Base-by-base conservation (phyloP, 2,888 invertebrate genomes). In the Micoletzkya japonica region DNA sequence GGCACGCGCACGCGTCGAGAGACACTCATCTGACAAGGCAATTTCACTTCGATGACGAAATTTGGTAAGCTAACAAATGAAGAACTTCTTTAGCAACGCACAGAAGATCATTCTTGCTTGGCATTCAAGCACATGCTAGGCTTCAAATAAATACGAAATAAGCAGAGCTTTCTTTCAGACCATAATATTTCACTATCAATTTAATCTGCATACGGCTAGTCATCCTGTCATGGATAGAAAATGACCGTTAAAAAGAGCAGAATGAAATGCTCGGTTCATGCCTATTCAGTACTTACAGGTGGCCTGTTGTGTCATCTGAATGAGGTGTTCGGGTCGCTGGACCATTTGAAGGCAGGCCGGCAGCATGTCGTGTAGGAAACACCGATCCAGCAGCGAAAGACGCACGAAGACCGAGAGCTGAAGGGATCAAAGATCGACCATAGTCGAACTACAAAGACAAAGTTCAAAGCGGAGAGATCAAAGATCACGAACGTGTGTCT, bases 291-390 rank as follows among this genome's bases (percentile, higher is more conserved):
- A 67, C 82, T 70, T 32, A 84, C 84, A 84, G 34, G 84, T 84
- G 32, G 78, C 77, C 72, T 84, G 84, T 71, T 85, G 84, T 24
- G 82, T 80, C 84, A 84, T 84, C 63, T 84, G 84, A 44, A 84
- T 77, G n/a, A 84, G 71, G 60, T 86, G 80, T 57, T 86, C 84
- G 20, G 85, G 83, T 57, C 76, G 66, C 34, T 77, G 74, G 10
- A 84, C 78, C 81, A 82, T 84, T 44, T 71, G 74, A n/a, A 85
- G 75, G 72, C 85, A 85, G 26, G 82, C 73, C 6, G 81, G 82
- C 7, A 85, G 74, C 78, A 85, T 77, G 32, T 85, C 86, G 68
- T 85, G 83, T n/a, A 85, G 76, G 69, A 82, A 83, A 73, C 85
- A 85, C 24, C 85, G 76, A 72, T 85, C 85, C 37, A 85, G 72